These are phyloP conservation scores for Andricus curvator DNA, from an alignment of 2,888 invertebrate genomes.

Conservation along the genomic window DNA sequence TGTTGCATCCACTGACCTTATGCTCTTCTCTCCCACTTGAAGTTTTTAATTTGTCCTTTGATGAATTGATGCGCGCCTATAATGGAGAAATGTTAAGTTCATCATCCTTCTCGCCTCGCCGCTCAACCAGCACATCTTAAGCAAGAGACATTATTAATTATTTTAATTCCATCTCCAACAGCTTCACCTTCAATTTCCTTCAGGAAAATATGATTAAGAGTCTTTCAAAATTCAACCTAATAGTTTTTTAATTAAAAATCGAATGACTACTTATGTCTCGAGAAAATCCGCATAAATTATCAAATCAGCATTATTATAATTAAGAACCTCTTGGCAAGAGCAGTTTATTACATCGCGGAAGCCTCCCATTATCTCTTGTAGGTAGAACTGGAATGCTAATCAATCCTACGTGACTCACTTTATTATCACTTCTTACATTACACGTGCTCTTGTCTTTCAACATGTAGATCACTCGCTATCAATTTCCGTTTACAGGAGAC, in stretches of 20 bases:
- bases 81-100: constrained; percentile 61
- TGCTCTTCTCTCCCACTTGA: constrained; percentile 53
- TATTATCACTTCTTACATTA: constrained; percentile 46
- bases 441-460: neutral
- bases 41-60: constrained; percentile 62
- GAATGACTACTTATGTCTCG: neutral
- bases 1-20: constrained; percentile 62
- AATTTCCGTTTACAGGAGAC: too few species aligned
- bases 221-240: too few species aligned
- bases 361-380: constrained; percentile 53
- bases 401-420: constrained; percentile 47
- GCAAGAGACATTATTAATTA: constrained; percentile 9
- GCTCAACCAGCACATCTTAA: constrained; percentile 1
- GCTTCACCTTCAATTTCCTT: neutral
- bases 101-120: constrained; percentile 49
- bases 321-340: neutral
- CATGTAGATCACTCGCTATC: neutral
- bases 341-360: constrained; percentile 52
- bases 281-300: neutral
- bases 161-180: neutral
- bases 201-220: too few species aligned
- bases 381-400: constrained; percentile 47
- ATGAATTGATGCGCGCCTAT: constrained; percentile 60
- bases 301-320: neutral
- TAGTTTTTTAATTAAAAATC: too few species aligned